A percentile compares a stretch with the other conserved stretches of the same genome.
Evolutionary conservation across 2,113 vertebrate genomes (phyloP).

Genomic region (Thymallus thymallus): DNA sequence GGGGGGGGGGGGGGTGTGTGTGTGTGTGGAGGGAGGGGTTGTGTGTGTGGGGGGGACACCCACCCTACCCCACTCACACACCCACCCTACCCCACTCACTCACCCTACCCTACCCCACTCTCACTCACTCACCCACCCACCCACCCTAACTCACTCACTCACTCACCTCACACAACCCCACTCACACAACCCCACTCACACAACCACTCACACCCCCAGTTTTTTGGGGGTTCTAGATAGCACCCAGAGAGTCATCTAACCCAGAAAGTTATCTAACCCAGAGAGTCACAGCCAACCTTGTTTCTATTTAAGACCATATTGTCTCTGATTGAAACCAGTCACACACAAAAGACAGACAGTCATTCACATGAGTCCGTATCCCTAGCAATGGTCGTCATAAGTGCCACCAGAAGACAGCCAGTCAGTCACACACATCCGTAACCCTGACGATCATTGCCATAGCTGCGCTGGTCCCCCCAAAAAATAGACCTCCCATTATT

Average conservation of each 20-base stretch:
- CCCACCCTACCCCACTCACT: too few species aligned
- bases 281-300: neutral
- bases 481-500: conserved; percentile 58
- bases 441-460: conserved; percentile 62
- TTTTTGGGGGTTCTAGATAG: too few species aligned
- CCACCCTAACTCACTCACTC: too few species aligned
- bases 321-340: conserved; percentile 42
- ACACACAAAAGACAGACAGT: conserved; percentile 33
- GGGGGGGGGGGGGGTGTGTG: too few species aligned
- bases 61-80: neutral
- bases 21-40: too few species aligned
- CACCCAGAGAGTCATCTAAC: neutral
- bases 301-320: neutral
- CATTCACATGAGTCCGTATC: conserved; percentile 51
- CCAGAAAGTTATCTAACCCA: neutral
- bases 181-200: too few species aligned
- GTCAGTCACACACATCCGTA: conserved; percentile 57
- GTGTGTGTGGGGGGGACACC: too few species aligned
- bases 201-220: too few species aligned
- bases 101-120: too few species aligned
- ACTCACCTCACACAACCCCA: too few species aligned
- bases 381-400: conserved; percentile 59
- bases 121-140: conserved; percentile 1
- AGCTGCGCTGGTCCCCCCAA: conserved; percentile 57
- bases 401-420: conserved; percentile 59